phyloP scores from a whole-genome alignment of 2,888 invertebrate species.

The Eutolmus rufibarbis region DNA sequence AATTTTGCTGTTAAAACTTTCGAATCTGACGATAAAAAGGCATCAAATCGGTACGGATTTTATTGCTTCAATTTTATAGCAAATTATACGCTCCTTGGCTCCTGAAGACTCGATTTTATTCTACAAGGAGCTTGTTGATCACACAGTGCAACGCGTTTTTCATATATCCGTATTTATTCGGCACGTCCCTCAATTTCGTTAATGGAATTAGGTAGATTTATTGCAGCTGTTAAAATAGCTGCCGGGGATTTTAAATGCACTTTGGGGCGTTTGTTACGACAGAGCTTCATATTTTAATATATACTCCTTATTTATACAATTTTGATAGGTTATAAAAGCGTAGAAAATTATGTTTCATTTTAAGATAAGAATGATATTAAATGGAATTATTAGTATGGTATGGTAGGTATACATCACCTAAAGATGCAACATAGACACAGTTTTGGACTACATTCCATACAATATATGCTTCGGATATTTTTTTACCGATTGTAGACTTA shows the following conservation, averaged over 20 bases:
- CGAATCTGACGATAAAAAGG: not conserved
- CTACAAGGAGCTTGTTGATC: not conserved
- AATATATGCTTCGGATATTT: no score
- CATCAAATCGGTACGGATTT: not conserved
- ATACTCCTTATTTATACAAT: not conserved
- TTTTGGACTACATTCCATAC: no score
- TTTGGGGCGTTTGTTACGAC: not conserved
- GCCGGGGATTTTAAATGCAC: not conserved
- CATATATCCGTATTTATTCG: not conserved
- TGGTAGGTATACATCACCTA: not conserved
- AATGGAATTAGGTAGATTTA: constrained; percentile 2
- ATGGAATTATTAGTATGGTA: not conserved
- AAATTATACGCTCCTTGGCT: constrained; percentile 14
- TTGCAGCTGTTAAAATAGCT: not conserved
- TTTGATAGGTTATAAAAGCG: not conserved
- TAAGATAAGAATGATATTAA: not conserved
- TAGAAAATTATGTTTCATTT: not conserved
- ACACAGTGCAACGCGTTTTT: not conserved
- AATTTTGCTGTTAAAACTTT: not conserved
- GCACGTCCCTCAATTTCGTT: constrained; percentile 1
- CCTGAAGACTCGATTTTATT: not conserved
- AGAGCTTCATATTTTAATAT: not conserved
- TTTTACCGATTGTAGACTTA: no score
- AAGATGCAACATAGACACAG: not conserved
- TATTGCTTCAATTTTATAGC: constrained; percentile 1